Conservation (phyloP, 2,113 vertebrate species). For the Microcebus griseorufus region DNA sequence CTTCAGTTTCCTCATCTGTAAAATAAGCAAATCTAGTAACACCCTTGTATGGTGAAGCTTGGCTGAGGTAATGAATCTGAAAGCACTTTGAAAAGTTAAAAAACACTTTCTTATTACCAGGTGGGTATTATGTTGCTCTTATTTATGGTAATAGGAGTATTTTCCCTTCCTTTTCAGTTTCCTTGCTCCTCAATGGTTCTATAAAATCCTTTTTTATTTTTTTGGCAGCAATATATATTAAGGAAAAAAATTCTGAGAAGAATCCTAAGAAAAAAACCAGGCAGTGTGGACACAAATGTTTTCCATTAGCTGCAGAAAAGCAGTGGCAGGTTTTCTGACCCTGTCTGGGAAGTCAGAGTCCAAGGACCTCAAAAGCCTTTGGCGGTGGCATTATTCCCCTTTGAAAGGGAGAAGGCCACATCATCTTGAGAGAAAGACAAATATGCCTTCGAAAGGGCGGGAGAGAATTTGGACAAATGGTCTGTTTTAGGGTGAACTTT, state of each 20-base stretch:
- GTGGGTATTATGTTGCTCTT: background rate
- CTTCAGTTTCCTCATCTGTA: background rate
- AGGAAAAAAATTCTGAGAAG: background rate
- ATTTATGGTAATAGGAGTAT: background rate
- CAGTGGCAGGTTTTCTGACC: background rate
- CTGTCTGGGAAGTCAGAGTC: background rate
- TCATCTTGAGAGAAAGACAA: background rate
- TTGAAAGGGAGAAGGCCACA: background rate
- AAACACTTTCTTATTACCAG: background rate
- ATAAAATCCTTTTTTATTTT: background rate
- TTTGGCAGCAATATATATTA: background rate
- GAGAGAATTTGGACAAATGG: constrained; percentile 25
- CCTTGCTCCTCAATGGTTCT: background rate
- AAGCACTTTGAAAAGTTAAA: background rate
- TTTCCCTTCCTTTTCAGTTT: background rate
- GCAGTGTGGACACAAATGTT: constrained; percentile 9
- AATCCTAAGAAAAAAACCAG: background rate
- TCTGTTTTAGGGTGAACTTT: background rate
- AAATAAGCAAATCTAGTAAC: background rate
- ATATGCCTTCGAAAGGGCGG: background rate
- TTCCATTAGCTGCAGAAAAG: constrained; percentile 25
- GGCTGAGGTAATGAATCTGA: background rate
- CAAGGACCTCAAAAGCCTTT: background rate
- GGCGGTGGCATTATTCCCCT: background rate
- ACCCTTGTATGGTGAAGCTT: background rate